Conservation (phyloP, 2,797 vertebrate genomes). For the Bovichtus diacanthus region DNA sequence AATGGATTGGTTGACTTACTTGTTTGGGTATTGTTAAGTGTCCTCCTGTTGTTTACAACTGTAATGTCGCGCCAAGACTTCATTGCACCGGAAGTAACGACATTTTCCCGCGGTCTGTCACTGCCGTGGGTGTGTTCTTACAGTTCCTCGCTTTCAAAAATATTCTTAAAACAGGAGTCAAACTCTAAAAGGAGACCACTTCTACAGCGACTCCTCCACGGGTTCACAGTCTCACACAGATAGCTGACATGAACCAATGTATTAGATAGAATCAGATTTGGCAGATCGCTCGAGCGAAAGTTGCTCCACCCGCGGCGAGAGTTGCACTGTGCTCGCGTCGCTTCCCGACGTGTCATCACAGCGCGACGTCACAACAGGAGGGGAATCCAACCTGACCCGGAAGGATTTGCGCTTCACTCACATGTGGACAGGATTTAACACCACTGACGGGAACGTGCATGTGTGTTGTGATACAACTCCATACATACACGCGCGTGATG, state of each 20-base stretch:
- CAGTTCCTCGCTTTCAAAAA: slow-evolving; percentile 11
- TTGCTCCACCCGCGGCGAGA: slow-evolving; percentile 18
- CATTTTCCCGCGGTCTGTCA: slow-evolving; percentile 87
- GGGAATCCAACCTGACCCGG: slow-evolving; percentile 73
- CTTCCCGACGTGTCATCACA: slow-evolving; percentile 53
- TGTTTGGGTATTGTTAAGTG: background rate
- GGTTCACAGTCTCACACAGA: background rate
- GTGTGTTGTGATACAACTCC: slow-evolving; percentile 69
- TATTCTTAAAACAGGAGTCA: background rate
- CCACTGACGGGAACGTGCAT: slow-evolving; percentile 76
- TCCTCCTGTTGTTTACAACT: slow-evolving; percentile 68
- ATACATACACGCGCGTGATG: slow-evolving; percentile 58
- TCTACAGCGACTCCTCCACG: fast-evolving
- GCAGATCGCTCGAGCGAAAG: slow-evolving; percentile 2
- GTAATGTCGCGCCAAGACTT: slow-evolving; percentile 82
- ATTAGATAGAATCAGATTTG: fast-evolving
- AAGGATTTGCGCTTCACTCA: slow-evolving; percentile 76
- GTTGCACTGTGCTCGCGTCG: slow-evolving; percentile 23
- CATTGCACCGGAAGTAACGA: slow-evolving; percentile 82
- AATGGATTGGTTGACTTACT: slow-evolving; percentile 18
- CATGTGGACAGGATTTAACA: slow-evolving; percentile 85
- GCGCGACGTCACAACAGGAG: slow-evolving; percentile 40
- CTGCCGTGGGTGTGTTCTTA: background rate
- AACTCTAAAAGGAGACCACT: fast-evolving
- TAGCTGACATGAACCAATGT: fast-evolving